Base-by-base conservation (phyloP, 2,888 invertebrate species). In the Acanthosoma haemorrhoidale region DNA sequence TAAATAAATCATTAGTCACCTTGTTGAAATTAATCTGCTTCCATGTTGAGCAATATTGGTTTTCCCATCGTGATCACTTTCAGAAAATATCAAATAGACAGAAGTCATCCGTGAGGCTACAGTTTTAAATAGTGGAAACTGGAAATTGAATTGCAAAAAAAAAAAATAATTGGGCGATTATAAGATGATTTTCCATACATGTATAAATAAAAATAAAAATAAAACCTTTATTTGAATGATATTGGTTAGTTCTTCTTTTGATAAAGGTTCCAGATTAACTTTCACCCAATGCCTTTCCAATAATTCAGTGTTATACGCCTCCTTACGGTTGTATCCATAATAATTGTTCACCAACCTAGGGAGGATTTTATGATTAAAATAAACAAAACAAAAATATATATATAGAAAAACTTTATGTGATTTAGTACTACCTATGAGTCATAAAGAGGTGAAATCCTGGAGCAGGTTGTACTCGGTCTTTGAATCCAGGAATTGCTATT, bases 361-460 rank as follows among this genome's bases (percentile, higher is more conserved):
- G n/a, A n/a, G n/a, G n/a, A n/a, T n/a, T n/a, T n/a, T n/a, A n/a
- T n/a, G n/a, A n/a, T n/a, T n/a, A n/a, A n/a, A 3, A 57, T 1
- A 25, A 31, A 11, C 11, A 60, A 13, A 60, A n/a, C n/a, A n/a
- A n/a, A n/a, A n/a, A n/a, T n/a, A n/a, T n/a, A n/a, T n/a, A n/a
- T n/a, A 11, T 11, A 11, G 9, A 36, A 11, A 36, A 36, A 11
- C 36, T 36, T 11, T 11, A n/a, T n/a, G n/a, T n/a, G n/a, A n/a
- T n/a, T n/a, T n/a, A n/a, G n/a, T n/a, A n/a, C 15, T 79, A 89
- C 88, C 89, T 86, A 79, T 92, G 90, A 0, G 97, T 97, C 0
- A 95, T 88, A 82, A 99, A 96, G 6, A 99, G 81, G 78, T 95
- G 93, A 80, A 97, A 98, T 0, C 92, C 92, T 18, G 92, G 89